A percentile compares a stretch with the other conserved stretches of the same genome.
Conservation (phyloP, 92 coral and sea anemone species). For the Epizoanthus rinbou region DNA sequence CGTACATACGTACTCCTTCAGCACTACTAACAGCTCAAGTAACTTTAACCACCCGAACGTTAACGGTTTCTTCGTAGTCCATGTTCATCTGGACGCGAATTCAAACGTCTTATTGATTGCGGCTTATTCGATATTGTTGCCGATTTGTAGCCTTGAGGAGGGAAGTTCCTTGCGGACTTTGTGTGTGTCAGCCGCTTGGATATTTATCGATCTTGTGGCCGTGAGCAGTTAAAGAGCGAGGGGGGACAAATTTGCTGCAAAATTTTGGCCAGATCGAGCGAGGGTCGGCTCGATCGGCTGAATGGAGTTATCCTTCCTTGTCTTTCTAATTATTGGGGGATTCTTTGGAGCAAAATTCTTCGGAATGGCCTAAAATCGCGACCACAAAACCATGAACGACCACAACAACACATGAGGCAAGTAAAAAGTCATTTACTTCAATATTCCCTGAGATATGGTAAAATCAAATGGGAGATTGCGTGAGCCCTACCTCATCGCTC, state of each 20-base stretch:
- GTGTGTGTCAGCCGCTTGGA: background rate
- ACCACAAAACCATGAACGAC: too few species aligned
- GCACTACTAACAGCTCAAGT: too few species aligned
- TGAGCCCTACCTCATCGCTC: too few species aligned
- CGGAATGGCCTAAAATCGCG: too few species aligned
- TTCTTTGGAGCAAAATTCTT: too few species aligned
- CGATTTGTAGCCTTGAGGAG: conserved; percentile 2
- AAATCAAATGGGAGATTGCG: too few species aligned
- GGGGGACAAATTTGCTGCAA: conserved; percentile 8
- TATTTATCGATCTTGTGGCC: background rate
- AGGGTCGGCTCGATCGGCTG: background rate
- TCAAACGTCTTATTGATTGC: conserved; percentile 9
- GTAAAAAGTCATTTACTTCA: too few species aligned
- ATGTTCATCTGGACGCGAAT: background rate
- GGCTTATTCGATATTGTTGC: background rate
- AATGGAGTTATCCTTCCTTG: background rate
- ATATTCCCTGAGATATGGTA: too few species aligned
- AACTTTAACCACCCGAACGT: background rate
- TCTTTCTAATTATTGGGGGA: background rate
- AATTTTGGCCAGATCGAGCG: conserved; percentile 1
- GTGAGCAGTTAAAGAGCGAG: conserved; percentile 2
- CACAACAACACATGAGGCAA: too few species aligned
- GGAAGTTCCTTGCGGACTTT: background rate
- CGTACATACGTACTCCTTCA: too few species aligned
- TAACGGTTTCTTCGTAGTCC: background rate